Conservation (phyloP, 2,888 invertebrate species). For the Theretra japonica region DNA sequence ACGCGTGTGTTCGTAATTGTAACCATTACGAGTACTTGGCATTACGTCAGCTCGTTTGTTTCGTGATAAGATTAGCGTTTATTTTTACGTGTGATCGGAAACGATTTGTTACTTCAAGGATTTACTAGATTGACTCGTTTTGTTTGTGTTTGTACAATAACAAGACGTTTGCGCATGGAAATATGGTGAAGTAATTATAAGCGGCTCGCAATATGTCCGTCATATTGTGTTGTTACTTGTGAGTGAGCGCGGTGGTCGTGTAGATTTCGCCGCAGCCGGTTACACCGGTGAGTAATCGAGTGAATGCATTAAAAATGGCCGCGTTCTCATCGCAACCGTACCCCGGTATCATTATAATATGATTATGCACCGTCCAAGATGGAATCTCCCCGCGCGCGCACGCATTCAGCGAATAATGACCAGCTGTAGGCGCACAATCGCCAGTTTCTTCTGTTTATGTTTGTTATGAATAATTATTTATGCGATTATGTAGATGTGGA, state of each 20-base stretch:
- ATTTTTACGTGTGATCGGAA: constrained; percentile 41
- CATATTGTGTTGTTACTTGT: constrained; percentile 29
- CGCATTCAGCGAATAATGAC: constrained; percentile 55
- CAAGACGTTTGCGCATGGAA: background rate
- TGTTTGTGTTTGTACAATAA: background rate
- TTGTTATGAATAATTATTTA: constrained; percentile 76
- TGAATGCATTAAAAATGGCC: constrained; percentile 55
- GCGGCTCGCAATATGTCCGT: background rate
- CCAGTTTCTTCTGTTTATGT: constrained; percentile 62
- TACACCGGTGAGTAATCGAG: constrained; percentile 52
- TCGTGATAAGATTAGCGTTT: constrained; percentile 47
- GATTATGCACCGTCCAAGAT: constrained; percentile 54
- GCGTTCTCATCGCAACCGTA: constrained; percentile 46
- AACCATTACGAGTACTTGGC: constrained; percentile 42
- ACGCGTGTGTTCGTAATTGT: constrained; percentile 31
- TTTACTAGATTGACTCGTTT: constrained; percentile 34
- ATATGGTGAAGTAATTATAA: constrained; percentile 1
- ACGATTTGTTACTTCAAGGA: constrained; percentile 42
- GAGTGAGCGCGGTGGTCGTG: constrained; percentile 34
- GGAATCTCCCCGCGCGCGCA: constrained; percentile 50
- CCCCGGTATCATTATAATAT: constrained; percentile 59
- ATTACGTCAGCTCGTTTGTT: constrained; percentile 48
- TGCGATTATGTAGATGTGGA: constrained; percentile 77
- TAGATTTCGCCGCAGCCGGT: constrained; percentile 54
- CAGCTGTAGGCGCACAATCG: constrained; percentile 54